Evolutionary conservation across 2,888 invertebrate species (phyloP), one percentile per base, ranked within the genome.

Genomic region (Anoncus sp.): DNA sequence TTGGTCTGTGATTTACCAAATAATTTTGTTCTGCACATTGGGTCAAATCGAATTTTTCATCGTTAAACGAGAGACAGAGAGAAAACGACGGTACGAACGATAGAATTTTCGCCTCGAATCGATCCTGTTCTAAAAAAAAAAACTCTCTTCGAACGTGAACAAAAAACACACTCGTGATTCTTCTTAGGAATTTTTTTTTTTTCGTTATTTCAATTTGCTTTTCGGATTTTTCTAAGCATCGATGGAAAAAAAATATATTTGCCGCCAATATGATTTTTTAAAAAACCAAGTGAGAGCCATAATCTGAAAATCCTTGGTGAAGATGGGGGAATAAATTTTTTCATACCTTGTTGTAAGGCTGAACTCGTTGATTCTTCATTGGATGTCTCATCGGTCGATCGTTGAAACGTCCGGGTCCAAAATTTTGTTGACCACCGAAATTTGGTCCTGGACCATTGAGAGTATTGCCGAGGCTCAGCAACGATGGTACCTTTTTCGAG

Each of bases 321-420:
- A 24, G 22, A 35, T 12, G 12, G 5, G 4, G 12, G 18, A 20
- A 31, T 22, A 43, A 38, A 43, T 69, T 55, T 24, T 22, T 24
- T 22, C 66, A 14, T 90, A 91, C 90, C 89, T 90, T 91, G 59
- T 88, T 90, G 73, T 91, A 91, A 0, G 91, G 91, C 73, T 90
- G 90, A 9, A 87, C 79, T 14, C 91, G 87, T 79, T 89, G 89
- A 74, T 87, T 90, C 81, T 90, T 90, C 82, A 88, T 83, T 0
- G 85, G 84, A 53, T 87, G 86, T 16, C 90, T 85, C 69, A 84
- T 82, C 3, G 83, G 81, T 40, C 91, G 85, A 79, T 91, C 90
- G 73, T 86, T 90, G 81, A 87, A 91, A 10, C 90, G 86, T 67
- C 87, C 87, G 12, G 89, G 86, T 62, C 80, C 76, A 75, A 85